Base-by-base conservation (phyloP, 2,888 invertebrate species). In the Eupithecia pulchellata region DNA sequence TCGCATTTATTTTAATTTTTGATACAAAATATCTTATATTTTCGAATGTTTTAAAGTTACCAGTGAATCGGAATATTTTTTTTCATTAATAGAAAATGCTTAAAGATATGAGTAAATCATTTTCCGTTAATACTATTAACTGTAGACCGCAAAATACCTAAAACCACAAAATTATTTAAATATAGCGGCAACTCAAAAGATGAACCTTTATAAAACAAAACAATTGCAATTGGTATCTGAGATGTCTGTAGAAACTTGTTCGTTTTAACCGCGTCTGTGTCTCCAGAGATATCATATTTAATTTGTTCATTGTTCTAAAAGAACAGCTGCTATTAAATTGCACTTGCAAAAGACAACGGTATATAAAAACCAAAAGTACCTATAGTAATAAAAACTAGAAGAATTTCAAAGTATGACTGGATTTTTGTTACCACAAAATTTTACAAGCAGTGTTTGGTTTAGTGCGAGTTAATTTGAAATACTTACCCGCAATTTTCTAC, bases 211-310 rank as follows among this genome's bases (percentile, higher is more conserved):
- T 52, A 52, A 52, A 25, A 25, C 25, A 52, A 13, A 25, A 52
- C 52, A 13, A 52, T 52, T 52, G 25, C 9, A n/a, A n/a, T 47
- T 47, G n/a, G 9, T 47, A 3, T 20, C 42, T n/a, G 58, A 58
- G 29, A 17, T 29, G 27, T n/a, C 58, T n/a, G 58, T 32, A 20
- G 25, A 30, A 60, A 60, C 30, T n/a, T 32, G 58, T 60, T 60
- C n/a, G 30, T 6, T 1, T 20, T n/a, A 60, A 30, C 58, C 58
- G 30, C 30, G 8, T 60, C 32, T n/a, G 4, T 60, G 30, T 60
- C 58, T 30, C 29, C n/a, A 9, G 58, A 30, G 58, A 60, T 60
- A n/a, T 58, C 29, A 58, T 30, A 60, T 60, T 60, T 29, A 60
- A 60, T 60, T 30, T 60, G 29, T n/a, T 47, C n/a, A 9, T 9